phyloP scores from a whole-genome alignment of 2,888 invertebrate species.

The Synanthedon myopaeformis region DNA sequence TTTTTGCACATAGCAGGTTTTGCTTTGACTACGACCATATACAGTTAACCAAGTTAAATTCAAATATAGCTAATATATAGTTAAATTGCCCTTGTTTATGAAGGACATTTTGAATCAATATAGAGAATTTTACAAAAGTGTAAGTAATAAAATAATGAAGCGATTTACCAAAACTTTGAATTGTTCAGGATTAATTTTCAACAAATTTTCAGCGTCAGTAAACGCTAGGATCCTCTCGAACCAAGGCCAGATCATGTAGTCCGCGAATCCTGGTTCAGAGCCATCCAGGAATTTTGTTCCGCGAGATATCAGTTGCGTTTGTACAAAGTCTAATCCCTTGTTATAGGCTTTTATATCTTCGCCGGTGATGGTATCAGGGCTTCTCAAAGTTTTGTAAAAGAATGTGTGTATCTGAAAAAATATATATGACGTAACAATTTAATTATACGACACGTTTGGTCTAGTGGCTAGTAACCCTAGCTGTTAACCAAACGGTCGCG shows the following conservation, averaged over 20 bases:
- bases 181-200: conserved; percentile 63
- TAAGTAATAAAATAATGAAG: no score
- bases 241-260: conserved; percentile 92
- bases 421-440: no score
- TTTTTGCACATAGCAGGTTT: no score
- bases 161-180: conserved; percentile 50
- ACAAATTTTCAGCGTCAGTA: conserved; percentile 56
- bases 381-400: conserved; percentile 24
- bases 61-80: no score
- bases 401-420: conserved; percentile 27
- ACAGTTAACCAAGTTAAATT: no score
- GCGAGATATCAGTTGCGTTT: conserved; percentile 72
- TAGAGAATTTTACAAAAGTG: no score
- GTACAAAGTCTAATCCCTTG: conserved; percentile 70
- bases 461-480: no score
- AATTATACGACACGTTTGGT: no score
- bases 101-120: no score
- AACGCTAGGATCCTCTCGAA: conserved; percentile 73
- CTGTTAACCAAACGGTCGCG: no score
- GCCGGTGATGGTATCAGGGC: conserved; percentile 31
- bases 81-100: no score
- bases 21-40: no score
- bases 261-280: conserved; percentile 77
- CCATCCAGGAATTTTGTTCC: conserved; percentile 74
- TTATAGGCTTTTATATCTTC: conserved; percentile 24